Percentiles rank a stretch among this genome's conserved stretches.
phyloP scores from a whole-genome alignment of 2,113 vertebrate genomes.

The Telmatochromis bifrenatus region DNA sequence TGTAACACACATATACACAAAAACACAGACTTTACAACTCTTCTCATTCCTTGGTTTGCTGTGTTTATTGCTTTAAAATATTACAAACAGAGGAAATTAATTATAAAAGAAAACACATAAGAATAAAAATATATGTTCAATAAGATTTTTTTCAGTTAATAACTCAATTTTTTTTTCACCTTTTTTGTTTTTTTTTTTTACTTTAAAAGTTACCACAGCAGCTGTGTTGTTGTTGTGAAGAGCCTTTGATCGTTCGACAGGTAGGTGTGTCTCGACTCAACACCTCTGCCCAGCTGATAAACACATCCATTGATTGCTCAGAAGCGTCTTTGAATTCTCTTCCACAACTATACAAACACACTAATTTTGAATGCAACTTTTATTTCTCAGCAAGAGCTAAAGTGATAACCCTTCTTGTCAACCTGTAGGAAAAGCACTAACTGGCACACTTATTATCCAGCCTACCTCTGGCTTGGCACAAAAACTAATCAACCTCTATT shows the following conservation, averaged over 20 bases:
- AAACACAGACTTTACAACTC: background rate
- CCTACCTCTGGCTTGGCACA: background rate
- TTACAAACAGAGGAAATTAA: background rate
- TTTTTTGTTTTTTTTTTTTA: background rate
- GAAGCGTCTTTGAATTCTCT: background rate
- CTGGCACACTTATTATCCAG: background rate
- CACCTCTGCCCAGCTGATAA: background rate
- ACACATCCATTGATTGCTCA: background rate
- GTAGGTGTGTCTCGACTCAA: background rate
- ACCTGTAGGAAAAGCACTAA: background rate
- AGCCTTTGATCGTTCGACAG: background rate
- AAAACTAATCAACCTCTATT: background rate
- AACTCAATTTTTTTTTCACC: background rate
- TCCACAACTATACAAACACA: background rate
- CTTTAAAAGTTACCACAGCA: background rate
- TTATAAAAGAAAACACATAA: background rate
- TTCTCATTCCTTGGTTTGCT: background rate
- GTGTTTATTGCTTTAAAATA: background rate
- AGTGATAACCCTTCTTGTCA: background rate
- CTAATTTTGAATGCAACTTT: background rate
- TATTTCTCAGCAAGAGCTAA: background rate
- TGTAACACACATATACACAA: background rate
- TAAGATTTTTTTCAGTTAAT: background rate
- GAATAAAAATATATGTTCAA: background rate
- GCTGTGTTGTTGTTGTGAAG: background rate